Percentiles rank a stretch among this genome's conserved stretches.
phyloP scores from a whole-genome alignment of 2,888 invertebrate genomes.

The Heliconius erato region DNA sequence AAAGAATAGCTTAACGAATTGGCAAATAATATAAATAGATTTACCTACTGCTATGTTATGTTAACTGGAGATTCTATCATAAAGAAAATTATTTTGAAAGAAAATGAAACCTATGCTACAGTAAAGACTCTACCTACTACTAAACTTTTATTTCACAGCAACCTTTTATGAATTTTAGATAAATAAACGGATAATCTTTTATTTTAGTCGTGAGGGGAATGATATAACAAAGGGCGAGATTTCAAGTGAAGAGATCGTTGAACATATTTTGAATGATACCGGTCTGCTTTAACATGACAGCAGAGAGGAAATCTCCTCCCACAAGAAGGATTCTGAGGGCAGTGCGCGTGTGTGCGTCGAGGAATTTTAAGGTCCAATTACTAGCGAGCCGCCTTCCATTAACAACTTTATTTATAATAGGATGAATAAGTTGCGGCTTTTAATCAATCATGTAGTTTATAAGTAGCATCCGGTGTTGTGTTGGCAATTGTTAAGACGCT shows the following conservation, averaged over 20 bases:
- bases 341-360: conserved; percentile 63
- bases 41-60: not conserved
- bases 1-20: not conserved
- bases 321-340: conserved; percentile 48
- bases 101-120: not conserved
- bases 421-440: conserved; percentile 82
- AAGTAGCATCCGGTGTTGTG: conserved; percentile 72
- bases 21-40: not conserved
- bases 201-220: conserved; percentile 22
- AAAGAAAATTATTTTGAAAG: not conserved
- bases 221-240: conserved; percentile 33
- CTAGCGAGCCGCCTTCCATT: conserved; percentile 73
- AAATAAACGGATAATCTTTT: conserved; percentile 23
- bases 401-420: conserved; percentile 81
- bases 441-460: conserved; percentile 79
- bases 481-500: conserved; percentile 61
- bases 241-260: conserved; percentile 51
- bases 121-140: not conserved
- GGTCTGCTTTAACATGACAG: conserved; percentile 56
- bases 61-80: not conserved
- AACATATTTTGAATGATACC: conserved; percentile 59
- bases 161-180: conserved; percentile 13
- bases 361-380: conserved; percentile 81
- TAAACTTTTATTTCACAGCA: conserved; percentile 7
- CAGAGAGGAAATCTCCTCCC: conserved; percentile 56